Evolutionary conservation across 2,888 invertebrate genomes (phyloP).

Genomic region (Cosmopolites sordidus): DNA sequence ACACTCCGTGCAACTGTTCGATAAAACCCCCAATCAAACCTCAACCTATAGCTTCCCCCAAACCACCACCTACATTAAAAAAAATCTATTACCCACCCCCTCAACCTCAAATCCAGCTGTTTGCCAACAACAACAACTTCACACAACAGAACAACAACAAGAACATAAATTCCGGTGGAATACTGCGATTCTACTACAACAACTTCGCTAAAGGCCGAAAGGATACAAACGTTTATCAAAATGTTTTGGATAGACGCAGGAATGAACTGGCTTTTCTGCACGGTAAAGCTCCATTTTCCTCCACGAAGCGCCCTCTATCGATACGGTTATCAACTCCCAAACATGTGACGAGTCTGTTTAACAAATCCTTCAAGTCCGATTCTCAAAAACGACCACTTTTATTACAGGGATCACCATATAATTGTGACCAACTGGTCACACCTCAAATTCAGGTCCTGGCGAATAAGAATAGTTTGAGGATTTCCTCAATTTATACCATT

Average conservation of each 20-base stretch:
- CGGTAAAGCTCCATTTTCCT: constrained; percentile 54
- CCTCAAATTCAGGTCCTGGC: constrained; percentile 34
- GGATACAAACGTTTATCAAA: constrained; percentile 46
- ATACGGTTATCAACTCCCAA: constrained; percentile 48
- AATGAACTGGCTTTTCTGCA: constrained; percentile 41
- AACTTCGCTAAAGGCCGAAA: constrained; percentile 44
- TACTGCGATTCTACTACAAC: constrained; percentile 48
- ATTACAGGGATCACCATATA: constrained; percentile 37
- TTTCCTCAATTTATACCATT: constrained; percentile 52
- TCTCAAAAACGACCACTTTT: constrained; percentile 49
- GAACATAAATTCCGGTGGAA: constrained; percentile 40
- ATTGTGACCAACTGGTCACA: constrained; percentile 25
- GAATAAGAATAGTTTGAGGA: constrained; percentile 52
- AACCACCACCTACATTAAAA: constrained; percentile 31
- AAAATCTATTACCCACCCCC: constrained; percentile 44
- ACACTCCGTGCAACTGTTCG: constrained; percentile 29
- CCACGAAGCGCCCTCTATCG: constrained; percentile 51
- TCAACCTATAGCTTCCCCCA: constrained; percentile 10
- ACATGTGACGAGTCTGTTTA: constrained; percentile 46
- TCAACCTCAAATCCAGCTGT: constrained; percentile 29
- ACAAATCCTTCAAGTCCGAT: constrained; percentile 44
- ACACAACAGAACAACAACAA: constrained; percentile 40
- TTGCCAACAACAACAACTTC: constrained; percentile 24
- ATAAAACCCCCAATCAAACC: constrained; percentile 29
- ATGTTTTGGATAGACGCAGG: constrained; percentile 40